A percentile compares a stretch with the other conserved stretches of the same genome.
phyloP scores from a whole-genome alignment of 2,888 invertebrate species.

The Volucella bombylans region DNA sequence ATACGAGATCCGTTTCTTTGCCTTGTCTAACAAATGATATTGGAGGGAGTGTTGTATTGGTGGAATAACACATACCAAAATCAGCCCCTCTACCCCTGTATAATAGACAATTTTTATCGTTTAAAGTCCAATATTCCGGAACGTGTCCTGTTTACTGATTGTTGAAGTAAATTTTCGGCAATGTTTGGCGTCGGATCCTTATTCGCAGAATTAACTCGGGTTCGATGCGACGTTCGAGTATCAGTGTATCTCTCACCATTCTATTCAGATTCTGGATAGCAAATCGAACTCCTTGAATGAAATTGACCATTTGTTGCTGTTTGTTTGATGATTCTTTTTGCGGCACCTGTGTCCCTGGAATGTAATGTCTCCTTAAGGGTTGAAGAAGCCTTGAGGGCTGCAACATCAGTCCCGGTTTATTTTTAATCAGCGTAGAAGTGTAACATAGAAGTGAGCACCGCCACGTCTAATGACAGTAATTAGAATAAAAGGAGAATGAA shows the following conservation, averaged over 20 bases:
- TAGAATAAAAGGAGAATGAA: slow-evolving; percentile 63
- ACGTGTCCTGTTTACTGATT: slow-evolving; percentile 67
- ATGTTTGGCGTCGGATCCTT: slow-evolving; percentile 7
- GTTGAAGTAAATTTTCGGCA: slow-evolving; percentile 30
- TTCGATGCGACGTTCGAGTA: no score
- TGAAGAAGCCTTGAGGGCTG: not conserved
- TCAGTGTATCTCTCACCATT: not conserved
- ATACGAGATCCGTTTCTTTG: slow-evolving; percentile 35
- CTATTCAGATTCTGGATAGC: no score
- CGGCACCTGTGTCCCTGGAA: slow-evolving; percentile 49
- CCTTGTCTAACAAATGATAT: slow-evolving; percentile 56
- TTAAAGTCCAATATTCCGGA: slow-evolving; percentile 69
- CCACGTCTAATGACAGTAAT: slow-evolving; percentile 64
- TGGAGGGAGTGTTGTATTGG: not conserved
- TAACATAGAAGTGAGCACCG: not conserved
- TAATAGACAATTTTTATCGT: slow-evolving; percentile 72
- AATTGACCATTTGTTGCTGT: slow-evolving; percentile 72
- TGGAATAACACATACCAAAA: no score
- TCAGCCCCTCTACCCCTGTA: not conserved
- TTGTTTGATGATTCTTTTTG: slow-evolving; percentile 59
- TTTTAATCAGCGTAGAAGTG: slow-evolving; percentile 42
- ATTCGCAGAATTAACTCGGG: no score
- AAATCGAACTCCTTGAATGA: slow-evolving; percentile 34
- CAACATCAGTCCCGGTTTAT: slow-evolving; percentile 28
- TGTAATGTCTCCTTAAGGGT: slow-evolving; percentile 39